Percentiles rank a stretch among this genome's conserved stretches.
Conservation (phyloP, 2,113 vertebrate species). For the Chaetops frenatus region DNA sequence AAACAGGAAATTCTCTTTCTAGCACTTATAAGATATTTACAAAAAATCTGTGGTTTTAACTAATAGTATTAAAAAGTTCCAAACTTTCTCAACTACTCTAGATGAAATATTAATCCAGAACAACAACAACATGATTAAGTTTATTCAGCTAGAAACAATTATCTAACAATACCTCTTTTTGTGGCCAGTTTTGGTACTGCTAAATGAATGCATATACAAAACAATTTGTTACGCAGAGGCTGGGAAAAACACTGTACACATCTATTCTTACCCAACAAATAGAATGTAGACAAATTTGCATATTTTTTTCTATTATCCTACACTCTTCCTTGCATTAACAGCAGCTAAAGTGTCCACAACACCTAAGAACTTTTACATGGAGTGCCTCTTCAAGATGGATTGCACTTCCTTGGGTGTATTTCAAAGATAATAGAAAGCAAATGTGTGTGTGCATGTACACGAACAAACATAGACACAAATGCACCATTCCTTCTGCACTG, state of each 20-base stretch:
- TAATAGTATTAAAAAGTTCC: neutral
- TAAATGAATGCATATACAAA: neutral
- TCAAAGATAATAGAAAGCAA: neutral
- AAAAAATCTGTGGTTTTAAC: neutral
- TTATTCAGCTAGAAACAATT: neutral
- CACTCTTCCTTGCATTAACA: neutral
- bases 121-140: neutral
- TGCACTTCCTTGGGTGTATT: neutral
- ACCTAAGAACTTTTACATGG: neutral
- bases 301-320: neutral
- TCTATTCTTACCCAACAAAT: neutral
- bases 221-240: neutral
- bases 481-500: neutral
- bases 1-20: neutral
- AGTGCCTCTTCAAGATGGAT: neutral
- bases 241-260: neutral
- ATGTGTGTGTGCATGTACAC: fast-evolving
- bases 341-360: neutral
- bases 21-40: neutral
- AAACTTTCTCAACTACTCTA: neutral
- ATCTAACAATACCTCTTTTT: neutral
- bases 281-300: neutral
- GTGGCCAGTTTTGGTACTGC: neutral
- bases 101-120: neutral
- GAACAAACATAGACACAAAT: neutral